A percentile compares a stretch with the other conserved stretches of the same genome.
Evolutionary conservation across 2,888 invertebrate species (phyloP).

Genomic region (Cantharis flavilabris): DNA sequence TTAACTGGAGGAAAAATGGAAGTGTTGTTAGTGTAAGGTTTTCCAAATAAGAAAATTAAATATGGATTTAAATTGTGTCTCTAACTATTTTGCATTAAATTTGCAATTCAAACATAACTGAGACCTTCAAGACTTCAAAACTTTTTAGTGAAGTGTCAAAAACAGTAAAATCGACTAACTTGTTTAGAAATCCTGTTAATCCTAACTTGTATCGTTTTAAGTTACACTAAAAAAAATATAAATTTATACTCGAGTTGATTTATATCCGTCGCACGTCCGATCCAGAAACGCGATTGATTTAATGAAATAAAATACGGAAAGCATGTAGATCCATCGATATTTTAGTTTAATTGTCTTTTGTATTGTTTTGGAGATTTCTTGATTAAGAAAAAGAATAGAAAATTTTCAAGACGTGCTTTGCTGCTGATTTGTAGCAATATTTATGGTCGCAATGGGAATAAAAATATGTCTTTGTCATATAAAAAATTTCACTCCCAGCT

Average conservation of each 20-base stretch:
- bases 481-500: neutral
- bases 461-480: neutral
- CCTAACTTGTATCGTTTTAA: neutral
- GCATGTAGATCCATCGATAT: neutral
- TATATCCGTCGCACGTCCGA: neutral
- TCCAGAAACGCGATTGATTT: neutral
- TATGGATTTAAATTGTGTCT: neutral
- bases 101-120: neutral
- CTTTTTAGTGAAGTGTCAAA: neutral
- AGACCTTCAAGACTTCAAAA: neutral
- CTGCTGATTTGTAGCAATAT: conserved; percentile 1
- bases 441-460: neutral
- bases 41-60: neutral
- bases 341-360: neutral
- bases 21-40: neutral
- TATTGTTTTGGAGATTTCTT: neutral
- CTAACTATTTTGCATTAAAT: neutral
- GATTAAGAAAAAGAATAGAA: neutral
- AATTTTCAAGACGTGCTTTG: neutral
- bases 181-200: neutral
- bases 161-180: neutral
- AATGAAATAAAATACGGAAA: neutral
- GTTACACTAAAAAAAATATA: neutral
- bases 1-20: too few species aligned
- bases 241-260: neutral